Evolutionary conservation across 2,113 vertebrate genomes (phyloP).

Genomic region (Montifringilla adamsi): DNA sequence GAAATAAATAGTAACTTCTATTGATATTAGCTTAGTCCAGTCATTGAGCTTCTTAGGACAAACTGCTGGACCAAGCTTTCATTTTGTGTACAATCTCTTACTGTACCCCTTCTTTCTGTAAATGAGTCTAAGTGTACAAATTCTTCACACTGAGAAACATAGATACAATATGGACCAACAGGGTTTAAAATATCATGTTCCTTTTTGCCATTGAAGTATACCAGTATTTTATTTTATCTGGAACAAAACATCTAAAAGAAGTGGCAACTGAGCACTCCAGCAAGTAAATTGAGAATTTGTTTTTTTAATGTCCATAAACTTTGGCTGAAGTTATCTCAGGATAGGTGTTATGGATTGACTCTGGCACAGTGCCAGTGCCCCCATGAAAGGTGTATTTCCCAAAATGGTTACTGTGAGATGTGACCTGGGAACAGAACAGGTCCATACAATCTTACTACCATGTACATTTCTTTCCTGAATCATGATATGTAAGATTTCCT

Average conservation of each 20-base stretch:
- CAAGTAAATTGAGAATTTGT: not conserved
- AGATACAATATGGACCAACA: not conserved
- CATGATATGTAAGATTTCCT: not conserved
- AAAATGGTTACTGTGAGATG: too few relatives aligned
- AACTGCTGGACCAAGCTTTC: not conserved
- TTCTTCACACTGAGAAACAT: not conserved
- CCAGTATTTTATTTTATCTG: not conserved
- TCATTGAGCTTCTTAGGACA: not conserved
- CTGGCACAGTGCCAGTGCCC: too few relatives aligned
- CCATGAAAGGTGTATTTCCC: too few relatives aligned
- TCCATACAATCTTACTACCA: not conserved
- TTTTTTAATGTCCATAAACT: not conserved
- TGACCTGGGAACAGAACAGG: too few relatives aligned
- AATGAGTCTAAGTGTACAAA: not conserved
- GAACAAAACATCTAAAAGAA: not conserved
- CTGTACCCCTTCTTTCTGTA: not conserved
- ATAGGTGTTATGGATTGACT: too few relatives aligned
- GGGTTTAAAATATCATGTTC: not conserved
- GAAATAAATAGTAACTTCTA: not conserved
- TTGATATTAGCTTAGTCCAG: not conserved
- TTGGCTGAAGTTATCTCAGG: not conserved
- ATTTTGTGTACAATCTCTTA: not conserved
- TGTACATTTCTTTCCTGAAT: not conserved
- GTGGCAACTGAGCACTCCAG: not conserved
- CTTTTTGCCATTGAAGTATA: not conserved